A percentile compares a stretch with the other conserved stretches of the same genome.
phyloP scores from a whole-genome alignment of 2,113 vertebrate genomes.

The Ageneiosus marmoratus region DNA sequence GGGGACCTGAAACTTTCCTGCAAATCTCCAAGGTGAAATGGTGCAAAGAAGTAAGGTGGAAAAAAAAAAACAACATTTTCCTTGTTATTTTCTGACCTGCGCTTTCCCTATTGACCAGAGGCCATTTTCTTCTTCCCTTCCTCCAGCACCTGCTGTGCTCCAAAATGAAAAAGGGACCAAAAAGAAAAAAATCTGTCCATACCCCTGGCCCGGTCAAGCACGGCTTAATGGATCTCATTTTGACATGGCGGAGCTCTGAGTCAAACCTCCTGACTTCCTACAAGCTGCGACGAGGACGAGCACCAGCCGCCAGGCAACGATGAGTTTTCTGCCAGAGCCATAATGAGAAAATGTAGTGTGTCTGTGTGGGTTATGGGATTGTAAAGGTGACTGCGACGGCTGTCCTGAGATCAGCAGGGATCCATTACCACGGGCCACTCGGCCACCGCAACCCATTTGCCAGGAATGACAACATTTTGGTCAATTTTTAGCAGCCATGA shows the following conservation, averaged over 20 bases:
- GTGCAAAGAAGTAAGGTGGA: conserved; percentile 25
- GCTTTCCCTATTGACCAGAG: conserved; percentile 30
- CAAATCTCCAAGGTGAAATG: neutral
- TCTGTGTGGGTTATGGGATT: conserved; percentile 74
- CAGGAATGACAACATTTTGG: conserved; percentile 72
- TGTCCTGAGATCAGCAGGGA: conserved; percentile 74
- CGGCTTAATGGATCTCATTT: conserved; percentile 47
- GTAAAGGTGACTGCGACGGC: conserved; percentile 67
- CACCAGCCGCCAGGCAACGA: conserved; percentile 54
- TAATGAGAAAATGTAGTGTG: conserved; percentile 76
- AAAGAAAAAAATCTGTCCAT: conserved; percentile 36
- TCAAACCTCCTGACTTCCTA: conserved; percentile 60
- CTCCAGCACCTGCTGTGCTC: conserved; percentile 66
- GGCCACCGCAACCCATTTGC: conserved; percentile 73
- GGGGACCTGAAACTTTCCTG: neutral
- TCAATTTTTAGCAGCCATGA: conserved; percentile 70
- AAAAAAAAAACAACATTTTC: conserved; percentile 13
- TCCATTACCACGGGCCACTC: conserved; percentile 75
- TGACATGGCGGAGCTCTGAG: conserved; percentile 54
- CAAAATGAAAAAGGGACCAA: conserved; percentile 70
- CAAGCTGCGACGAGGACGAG: conserved; percentile 61
- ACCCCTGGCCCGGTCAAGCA: conserved; percentile 55
- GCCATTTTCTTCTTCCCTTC: conserved; percentile 48
- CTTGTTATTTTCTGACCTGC: conserved; percentile 17
- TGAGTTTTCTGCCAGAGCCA: conserved; percentile 61